Evolutionary conservation across 2,113 vertebrate genomes (phyloP).

Genomic region (Sceloporus tristichus): DNA sequence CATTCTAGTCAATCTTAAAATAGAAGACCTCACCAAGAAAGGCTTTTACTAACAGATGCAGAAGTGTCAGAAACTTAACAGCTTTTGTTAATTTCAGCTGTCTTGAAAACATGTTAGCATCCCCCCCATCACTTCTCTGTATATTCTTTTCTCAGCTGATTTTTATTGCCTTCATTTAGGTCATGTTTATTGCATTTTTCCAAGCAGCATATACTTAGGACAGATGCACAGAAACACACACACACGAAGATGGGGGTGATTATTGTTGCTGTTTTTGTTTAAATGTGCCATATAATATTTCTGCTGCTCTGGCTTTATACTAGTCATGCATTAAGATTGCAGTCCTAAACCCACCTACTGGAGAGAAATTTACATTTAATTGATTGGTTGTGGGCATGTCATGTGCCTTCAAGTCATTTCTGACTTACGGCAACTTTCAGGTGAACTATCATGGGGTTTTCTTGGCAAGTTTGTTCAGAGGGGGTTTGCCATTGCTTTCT

Average conservation of each 20-base stretch:
- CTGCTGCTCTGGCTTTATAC: slow-evolving; percentile 18
- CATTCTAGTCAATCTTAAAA: slow-evolving; percentile 4
- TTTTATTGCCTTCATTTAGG: slow-evolving; percentile 69
- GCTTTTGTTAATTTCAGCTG: slow-evolving; percentile 6
- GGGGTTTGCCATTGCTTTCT: too few relatives aligned
- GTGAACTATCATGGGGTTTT: too few relatives aligned
- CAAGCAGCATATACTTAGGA: slow-evolving; percentile 58
- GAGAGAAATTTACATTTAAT: background rate
- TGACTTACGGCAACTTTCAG: too few relatives aligned
- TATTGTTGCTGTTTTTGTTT: too few relatives aligned
- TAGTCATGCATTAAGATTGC: background rate
- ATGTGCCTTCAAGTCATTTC: too few relatives aligned
- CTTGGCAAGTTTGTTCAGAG: too few relatives aligned
- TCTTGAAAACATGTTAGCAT: slow-evolving; percentile 34
- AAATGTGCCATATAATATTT: background rate
- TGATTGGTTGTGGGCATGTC: too few relatives aligned
- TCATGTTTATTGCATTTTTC: slow-evolving; percentile 51
- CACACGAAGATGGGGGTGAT: background rate
- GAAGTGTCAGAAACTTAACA: slow-evolving; percentile 1
- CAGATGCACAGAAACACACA: background rate
- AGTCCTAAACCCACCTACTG: background rate
- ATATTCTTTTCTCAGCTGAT: slow-evolving; percentile 59
- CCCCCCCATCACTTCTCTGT: slow-evolving; percentile 47
- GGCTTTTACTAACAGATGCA: background rate
- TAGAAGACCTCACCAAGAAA: background rate